phyloP scores from a whole-genome alignment of 2,113 vertebrate genomes.

The Paradisaea rubra region DNA sequence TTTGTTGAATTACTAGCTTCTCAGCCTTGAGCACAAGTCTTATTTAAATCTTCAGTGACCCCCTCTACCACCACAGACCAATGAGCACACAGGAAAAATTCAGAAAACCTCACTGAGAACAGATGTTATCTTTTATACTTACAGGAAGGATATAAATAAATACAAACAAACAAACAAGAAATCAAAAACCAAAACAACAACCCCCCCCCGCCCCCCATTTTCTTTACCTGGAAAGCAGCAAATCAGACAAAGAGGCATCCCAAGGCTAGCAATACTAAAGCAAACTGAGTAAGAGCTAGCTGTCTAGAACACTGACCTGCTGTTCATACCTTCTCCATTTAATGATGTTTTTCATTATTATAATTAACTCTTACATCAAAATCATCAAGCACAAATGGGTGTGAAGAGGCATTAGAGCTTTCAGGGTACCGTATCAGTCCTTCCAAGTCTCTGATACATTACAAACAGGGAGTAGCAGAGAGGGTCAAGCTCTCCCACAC shows the following conservation, averaged over 20 bases:
- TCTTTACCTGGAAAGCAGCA: not conserved
- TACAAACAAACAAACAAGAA: not conserved
- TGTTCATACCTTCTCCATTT: not conserved
- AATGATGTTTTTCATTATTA: not conserved
- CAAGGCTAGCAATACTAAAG: not conserved
- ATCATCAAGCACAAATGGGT: not conserved
- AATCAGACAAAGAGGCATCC: not conserved
- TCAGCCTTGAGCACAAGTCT: not conserved
- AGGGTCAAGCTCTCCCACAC: not conserved
- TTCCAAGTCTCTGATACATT: not conserved
- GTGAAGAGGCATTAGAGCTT: not conserved
- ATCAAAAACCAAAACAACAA: not conserved
- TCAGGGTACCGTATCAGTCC: rapidly evolving
- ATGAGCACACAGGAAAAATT: not conserved
- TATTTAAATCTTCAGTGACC: not conserved
- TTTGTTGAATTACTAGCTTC: not conserved
- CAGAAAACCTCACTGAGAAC: not conserved
- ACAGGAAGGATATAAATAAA: not conserved
- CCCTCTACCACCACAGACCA: not conserved
- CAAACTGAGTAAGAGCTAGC: not conserved
- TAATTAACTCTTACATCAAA: not conserved
- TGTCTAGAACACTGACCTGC: not conserved
- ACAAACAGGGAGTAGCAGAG: not conserved
- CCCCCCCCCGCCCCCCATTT: not conserved
- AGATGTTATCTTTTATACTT: not conserved